A percentile compares a stretch with the other conserved stretches of the same genome.
Conservation (phyloP, 2,888 invertebrate genomes). For the Aproaerema taeniolella region DNA sequence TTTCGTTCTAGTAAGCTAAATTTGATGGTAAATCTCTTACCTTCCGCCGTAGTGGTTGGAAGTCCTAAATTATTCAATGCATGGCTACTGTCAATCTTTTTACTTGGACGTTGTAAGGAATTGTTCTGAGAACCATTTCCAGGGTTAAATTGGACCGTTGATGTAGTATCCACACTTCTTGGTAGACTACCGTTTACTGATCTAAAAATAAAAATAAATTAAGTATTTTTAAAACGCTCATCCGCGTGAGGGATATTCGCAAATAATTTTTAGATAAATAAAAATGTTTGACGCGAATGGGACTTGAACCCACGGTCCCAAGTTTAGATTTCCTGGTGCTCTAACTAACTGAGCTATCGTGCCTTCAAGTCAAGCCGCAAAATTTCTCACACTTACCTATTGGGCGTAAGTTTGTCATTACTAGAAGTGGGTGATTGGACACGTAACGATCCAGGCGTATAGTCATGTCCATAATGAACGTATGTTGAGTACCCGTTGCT, state of each 20-base stretch:
- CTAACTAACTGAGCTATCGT: too few species aligned
- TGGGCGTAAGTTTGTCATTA: constrained; percentile 63
- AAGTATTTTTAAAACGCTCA: too few species aligned
- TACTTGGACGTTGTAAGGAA: constrained; percentile 54
- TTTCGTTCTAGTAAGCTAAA: too few species aligned
- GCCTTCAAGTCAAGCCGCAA: too few species aligned
- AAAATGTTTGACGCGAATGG: too few species aligned
- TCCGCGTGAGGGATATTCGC: too few species aligned
- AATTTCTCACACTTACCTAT: constrained; percentile 66
- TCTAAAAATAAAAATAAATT: constrained; percentile 27
- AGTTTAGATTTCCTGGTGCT: too few species aligned
- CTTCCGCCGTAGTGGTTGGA: constrained; percentile 48
- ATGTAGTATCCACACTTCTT: constrained; percentile 58
- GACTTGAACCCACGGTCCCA: too few species aligned
- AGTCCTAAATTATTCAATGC: constrained; percentile 60
- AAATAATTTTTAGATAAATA: too few species aligned
- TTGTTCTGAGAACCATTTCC: constrained; percentile 61
- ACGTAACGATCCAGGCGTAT: constrained; percentile 86
- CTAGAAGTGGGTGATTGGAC: constrained; percentile 74
- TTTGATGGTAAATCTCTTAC: too few species aligned
- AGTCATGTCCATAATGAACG: constrained; percentile 92
- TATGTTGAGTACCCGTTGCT: constrained; percentile 92
- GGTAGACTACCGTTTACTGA: constrained; percentile 67
- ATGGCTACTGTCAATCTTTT: constrained; percentile 58
- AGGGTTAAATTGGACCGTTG: constrained; percentile 57